phyloP scores from a whole-genome alignment of 2,113 vertebrate species.

The Sprattus sprattus region DNA sequence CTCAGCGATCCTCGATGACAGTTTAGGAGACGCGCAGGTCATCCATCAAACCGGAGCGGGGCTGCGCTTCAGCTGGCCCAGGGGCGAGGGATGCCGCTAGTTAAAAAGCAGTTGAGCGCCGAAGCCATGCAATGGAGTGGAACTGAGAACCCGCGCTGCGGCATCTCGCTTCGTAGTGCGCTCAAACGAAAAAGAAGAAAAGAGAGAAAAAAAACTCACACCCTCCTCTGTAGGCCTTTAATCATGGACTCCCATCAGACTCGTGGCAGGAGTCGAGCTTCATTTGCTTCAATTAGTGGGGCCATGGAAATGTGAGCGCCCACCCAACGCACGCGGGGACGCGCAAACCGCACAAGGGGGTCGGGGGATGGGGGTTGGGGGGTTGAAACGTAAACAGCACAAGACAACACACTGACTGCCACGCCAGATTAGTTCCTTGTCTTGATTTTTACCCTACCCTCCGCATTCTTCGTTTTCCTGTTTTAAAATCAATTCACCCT shows the following conservation, averaged over 20 bases:
- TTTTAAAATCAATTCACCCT: slow-evolving; percentile 23
- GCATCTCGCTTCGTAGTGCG: neutral
- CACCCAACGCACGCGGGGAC: slow-evolving; percentile 42
- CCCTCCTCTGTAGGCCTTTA: slow-evolving; percentile 39
- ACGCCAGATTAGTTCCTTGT: slow-evolving; percentile 45
- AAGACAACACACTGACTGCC: slow-evolving; percentile 47
- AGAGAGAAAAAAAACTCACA: neutral
- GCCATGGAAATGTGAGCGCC: slow-evolving; percentile 38
- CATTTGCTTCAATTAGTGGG: slow-evolving; percentile 60
- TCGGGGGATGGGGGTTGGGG: slow-evolving; percentile 19
- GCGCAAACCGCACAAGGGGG: slow-evolving; percentile 41
- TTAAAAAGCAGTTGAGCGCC: slow-evolving; percentile 15
- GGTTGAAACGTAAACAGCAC: slow-evolving; percentile 53
- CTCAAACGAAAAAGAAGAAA: neutral
- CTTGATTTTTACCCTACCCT: neutral
- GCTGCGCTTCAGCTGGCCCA: neutral
- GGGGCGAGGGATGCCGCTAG: neutral
- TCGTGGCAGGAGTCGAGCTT: slow-evolving; percentile 53
- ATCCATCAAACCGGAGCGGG: neutral
- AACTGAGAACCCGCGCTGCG: slow-evolving; percentile 1
- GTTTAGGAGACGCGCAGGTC: neutral
- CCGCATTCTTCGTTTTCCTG: slow-evolving; percentile 38
- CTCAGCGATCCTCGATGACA: neutral
- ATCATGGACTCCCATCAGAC: slow-evolving; percentile 62
- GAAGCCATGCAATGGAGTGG: neutral